Percentiles rank a stretch among this genome's conserved stretches.
Conservation (phyloP, 2,113 vertebrate species). For the Psammodynastes pulverulentus region DNA sequence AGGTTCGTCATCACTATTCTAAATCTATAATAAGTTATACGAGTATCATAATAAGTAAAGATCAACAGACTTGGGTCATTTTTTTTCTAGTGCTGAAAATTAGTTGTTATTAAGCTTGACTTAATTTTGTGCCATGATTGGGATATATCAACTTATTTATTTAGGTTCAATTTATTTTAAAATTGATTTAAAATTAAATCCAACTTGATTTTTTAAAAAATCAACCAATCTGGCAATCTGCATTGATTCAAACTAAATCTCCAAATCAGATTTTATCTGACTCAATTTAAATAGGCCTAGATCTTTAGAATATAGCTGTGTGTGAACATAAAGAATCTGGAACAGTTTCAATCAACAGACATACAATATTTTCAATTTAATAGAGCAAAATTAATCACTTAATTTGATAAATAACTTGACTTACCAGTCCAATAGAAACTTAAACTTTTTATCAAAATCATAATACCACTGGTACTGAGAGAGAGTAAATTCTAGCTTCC, state of each 20-base stretch:
- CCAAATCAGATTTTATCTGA: not conserved
- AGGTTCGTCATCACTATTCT: no score
- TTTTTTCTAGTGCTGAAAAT: not conserved
- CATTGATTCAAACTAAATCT: not conserved
- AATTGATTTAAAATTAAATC: not conserved
- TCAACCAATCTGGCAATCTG: not conserved
- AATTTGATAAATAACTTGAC: not conserved
- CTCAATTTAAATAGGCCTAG: not conserved
- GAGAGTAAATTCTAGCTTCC: not conserved
- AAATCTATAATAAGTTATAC: not conserved
- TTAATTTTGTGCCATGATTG: not conserved
- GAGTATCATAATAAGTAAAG: not conserved
- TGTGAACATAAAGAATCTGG: not conserved
- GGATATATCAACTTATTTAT: not conserved
- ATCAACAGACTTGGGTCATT: not conserved
- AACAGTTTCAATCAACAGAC: not conserved
- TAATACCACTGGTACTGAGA: not conserved
- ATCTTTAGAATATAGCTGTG: not conserved
- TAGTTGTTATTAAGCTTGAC: not conserved
- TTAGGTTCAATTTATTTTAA: not conserved
- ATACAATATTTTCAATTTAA: not conserved
- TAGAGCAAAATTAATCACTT: not conserved
- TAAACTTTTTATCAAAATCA: not conserved
- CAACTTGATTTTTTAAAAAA: not conserved
- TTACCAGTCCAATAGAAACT: not conserved